phyloP scores from a whole-genome alignment of 2,113 vertebrate genomes.

The Chaenocephalus aceratus region DNA sequence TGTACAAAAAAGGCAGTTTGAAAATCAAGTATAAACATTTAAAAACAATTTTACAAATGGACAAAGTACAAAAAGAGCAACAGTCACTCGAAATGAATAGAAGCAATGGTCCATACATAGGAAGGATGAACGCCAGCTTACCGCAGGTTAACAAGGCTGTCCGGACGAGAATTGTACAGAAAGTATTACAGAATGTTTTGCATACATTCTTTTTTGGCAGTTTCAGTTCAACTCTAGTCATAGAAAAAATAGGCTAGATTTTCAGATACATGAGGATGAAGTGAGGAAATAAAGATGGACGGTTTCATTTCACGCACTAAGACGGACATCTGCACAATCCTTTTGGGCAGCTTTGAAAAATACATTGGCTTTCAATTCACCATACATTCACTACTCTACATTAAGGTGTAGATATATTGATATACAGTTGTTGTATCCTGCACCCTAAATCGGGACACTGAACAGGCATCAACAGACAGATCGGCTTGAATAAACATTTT shows the following conservation, averaged over 20 bases:
- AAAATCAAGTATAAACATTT: constrained; percentile 99
- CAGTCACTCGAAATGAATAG: constrained; percentile 85
- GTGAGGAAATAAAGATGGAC: constrained; percentile 40
- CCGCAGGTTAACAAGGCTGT: constrained; percentile 66
- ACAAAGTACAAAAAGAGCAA: constrained; percentile 95
- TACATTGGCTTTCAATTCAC: constrained; percentile 77
- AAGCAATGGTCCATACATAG: constrained; percentile 65
- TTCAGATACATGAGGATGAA: constrained; percentile 47
- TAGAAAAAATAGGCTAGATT: constrained; percentile 65
- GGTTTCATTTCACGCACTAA: constrained; percentile 71
- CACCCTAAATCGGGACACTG: constrained; percentile 55
- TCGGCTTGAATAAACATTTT: constrained; percentile 44
- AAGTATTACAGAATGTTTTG: constrained; percentile 81
- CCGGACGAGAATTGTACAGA: constrained; percentile 78
- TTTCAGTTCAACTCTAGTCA: constrained; percentile 77
- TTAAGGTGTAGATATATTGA: constrained; percentile 63
- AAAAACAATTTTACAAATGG: constrained; percentile 99
- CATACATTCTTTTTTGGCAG: constrained; percentile 86
- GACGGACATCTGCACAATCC: constrained; percentile 63
- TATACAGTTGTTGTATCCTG: constrained; percentile 78
- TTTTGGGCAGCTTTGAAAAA: constrained; percentile 66
- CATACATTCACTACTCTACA: constrained; percentile 80
- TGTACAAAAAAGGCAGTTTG: constrained; percentile 99
- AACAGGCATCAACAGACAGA: constrained; percentile 52
- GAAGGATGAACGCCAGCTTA: constrained; percentile 67